These are phyloP conservation scores for Hydrocynus forskahlii DNA, from an alignment of 2,797 vertebrate species.

Conservation along the genomic window DNA sequence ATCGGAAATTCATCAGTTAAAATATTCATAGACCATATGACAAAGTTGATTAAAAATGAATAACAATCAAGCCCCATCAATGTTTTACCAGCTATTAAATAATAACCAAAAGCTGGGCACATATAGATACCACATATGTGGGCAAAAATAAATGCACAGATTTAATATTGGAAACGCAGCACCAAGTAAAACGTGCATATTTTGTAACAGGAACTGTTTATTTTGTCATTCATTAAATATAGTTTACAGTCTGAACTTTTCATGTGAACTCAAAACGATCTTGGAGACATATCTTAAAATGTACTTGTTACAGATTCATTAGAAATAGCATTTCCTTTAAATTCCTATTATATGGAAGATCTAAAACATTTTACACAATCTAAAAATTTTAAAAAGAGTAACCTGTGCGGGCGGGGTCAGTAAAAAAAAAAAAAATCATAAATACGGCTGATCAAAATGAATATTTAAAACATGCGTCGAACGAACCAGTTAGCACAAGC, in stretches of 20 bases:
- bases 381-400: constrained; percentile 1
- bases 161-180: constrained; percentile 34
- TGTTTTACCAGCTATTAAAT: constrained; percentile 23
- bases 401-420: neutral
- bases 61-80: constrained; percentile 10
- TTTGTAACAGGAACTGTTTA: constrained; percentile 3
- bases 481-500: constrained; percentile 21
- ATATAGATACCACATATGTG: constrained; percentile 2
- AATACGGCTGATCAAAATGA: constrained; percentile 6
- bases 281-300: no score
- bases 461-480: constrained; percentile 29
- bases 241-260: neutral
- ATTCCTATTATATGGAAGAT: constrained; percentile 5
- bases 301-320: no score
- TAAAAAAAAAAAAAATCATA: neutral
- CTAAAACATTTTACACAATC: neutral
- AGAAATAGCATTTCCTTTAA: neutral
- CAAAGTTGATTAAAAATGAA: constrained; percentile 1
- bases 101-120: constrained; percentile 2
- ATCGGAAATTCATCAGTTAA: constrained; percentile 6
- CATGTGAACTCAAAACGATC: no score
- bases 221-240: neutral
- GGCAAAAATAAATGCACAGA: constrained; percentile 11
- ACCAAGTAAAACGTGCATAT: constrained; percentile 46
- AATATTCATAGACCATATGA: constrained; percentile 26